Evolutionary conservation across 2,888 invertebrate genomes (phyloP).

Genomic region (Thecocarcelia acutangulata): DNA sequence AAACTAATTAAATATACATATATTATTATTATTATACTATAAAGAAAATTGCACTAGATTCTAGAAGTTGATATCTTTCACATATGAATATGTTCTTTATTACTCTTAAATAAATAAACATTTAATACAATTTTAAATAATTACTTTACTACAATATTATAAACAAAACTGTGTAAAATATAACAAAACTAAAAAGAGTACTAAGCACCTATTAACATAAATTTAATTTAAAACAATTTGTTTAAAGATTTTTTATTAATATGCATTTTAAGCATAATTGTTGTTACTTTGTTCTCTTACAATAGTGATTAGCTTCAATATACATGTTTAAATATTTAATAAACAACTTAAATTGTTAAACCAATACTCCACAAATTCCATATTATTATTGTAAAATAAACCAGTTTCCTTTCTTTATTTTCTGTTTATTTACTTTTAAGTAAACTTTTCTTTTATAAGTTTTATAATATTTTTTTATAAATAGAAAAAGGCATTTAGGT

Average conservation of each 20-base stretch:
- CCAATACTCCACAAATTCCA: slow-evolving; percentile 36
- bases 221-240: slow-evolving; percentile 3
- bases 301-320: slow-evolving; percentile 18
- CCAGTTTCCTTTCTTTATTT: slow-evolving; percentile 5
- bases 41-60: slow-evolving; percentile 13
- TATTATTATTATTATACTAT: neutral
- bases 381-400: slow-evolving; percentile 15
- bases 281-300: neutral
- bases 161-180: slow-evolving; percentile 27
- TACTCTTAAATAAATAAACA: slow-evolving; percentile 29
- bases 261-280: slow-evolving; percentile 32
- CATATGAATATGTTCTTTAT: slow-evolving; percentile 46
- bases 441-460: slow-evolving; percentile 17
- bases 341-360: neutral
- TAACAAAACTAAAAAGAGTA: slow-evolving; percentile 7
- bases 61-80: slow-evolving; percentile 24
- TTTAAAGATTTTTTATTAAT: slow-evolving; percentile 14
- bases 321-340: neutral
- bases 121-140: slow-evolving; percentile 28
- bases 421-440: slow-evolving; percentile 4
- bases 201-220: neutral
- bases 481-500: slow-evolving; percentile 50
- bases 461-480: slow-evolving; percentile 28
- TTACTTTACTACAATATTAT: slow-evolving; percentile 21
- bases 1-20: slow-evolving; percentile 29